A percentile compares a stretch with the other conserved stretches of the same genome.
Conservation (phyloP, 2,888 invertebrate genomes). For the Brenthis daphne region DNA sequence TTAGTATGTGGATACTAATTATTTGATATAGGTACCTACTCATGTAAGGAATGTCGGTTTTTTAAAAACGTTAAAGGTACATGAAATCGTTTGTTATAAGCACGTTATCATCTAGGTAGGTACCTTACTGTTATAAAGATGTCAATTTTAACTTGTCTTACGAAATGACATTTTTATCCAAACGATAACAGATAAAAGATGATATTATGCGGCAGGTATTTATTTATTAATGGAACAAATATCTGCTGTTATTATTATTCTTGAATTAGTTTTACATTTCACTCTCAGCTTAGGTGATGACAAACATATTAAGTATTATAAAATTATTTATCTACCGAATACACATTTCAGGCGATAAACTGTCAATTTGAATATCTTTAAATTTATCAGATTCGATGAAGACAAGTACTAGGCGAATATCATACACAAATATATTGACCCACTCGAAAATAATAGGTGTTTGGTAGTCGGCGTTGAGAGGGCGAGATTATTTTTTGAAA, state of each 20-base stretch:
- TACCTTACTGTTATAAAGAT: conserved; percentile 24
- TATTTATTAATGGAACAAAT: conserved; percentile 9
- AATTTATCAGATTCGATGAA: conserved; percentile 37
- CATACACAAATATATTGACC: conserved; percentile 70
- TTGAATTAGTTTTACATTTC: conserved; percentile 9
- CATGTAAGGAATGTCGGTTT: no score
- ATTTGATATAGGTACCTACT: no score
- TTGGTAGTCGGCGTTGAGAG: conserved; percentile 73
- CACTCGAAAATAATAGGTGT: conserved; percentile 76
- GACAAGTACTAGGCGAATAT: conserved; percentile 52
- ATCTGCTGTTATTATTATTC: no score
- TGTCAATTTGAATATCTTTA: conserved; percentile 37
- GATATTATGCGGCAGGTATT: conserved; percentile 33
- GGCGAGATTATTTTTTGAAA: conserved; percentile 80
- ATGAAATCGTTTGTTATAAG: not conserved
- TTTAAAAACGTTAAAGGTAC: no score
- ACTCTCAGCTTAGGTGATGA: not conserved
- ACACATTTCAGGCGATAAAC: conserved; percentile 22
- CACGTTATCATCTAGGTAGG: conserved; percentile 15
- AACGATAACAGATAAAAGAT: conserved; percentile 51
- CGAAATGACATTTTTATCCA: conserved; percentile 49
- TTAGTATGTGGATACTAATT: not conserved
- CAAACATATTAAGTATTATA: not conserved
- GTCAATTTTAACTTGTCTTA: conserved; percentile 30
- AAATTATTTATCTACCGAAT: not conserved